phyloP scores from a whole-genome alignment of 2,888 invertebrate species.

The Parelbella ahira region DNA sequence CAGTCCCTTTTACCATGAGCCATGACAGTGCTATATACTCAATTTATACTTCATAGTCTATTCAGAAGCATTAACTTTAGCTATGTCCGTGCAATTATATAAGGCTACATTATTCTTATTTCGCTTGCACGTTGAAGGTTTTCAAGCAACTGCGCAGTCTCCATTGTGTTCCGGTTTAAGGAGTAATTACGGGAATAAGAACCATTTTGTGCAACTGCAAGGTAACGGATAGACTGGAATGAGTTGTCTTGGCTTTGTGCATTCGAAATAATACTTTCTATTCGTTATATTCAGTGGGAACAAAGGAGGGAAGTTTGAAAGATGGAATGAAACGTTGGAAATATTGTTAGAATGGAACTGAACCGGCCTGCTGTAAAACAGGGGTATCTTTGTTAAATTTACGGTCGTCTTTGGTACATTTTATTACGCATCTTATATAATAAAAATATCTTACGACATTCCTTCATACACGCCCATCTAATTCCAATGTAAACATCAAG shows the following conservation, averaged over 20 bases:
- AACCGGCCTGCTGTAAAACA: too few species aligned
- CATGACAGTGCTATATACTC: neutral
- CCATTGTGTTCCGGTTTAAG: constrained; percentile 19
- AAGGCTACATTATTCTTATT: constrained; percentile 6
- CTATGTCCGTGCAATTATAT: too few species aligned
- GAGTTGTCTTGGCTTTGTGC: constrained; percentile 11
- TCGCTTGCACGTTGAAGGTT: constrained; percentile 7
- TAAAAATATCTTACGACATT: too few species aligned
- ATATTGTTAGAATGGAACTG: too few species aligned
- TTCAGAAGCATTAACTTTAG: too few species aligned
- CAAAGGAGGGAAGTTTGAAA: constrained; percentile 1
- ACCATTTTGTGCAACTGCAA: constrained; percentile 17
- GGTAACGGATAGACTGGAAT: constrained; percentile 9
- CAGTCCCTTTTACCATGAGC: too few species aligned
- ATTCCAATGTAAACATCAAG: too few species aligned
- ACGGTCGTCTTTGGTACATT: too few species aligned
- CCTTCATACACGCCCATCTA: too few species aligned
- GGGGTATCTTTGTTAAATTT: too few species aligned
- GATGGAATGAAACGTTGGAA: too few species aligned
- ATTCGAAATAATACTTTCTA: constrained; percentile 14
- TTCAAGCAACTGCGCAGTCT: constrained; percentile 14
- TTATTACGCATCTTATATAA: too few species aligned
- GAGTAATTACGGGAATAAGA: constrained; percentile 19
- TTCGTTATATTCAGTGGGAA: constrained; percentile 2
- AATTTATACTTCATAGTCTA: constrained; percentile 2